Percentiles rank a stretch among this genome's conserved stretches.
Evolutionary conservation across 2,113 vertebrate genomes (phyloP).

Genomic region (Serinus canaria): DNA sequence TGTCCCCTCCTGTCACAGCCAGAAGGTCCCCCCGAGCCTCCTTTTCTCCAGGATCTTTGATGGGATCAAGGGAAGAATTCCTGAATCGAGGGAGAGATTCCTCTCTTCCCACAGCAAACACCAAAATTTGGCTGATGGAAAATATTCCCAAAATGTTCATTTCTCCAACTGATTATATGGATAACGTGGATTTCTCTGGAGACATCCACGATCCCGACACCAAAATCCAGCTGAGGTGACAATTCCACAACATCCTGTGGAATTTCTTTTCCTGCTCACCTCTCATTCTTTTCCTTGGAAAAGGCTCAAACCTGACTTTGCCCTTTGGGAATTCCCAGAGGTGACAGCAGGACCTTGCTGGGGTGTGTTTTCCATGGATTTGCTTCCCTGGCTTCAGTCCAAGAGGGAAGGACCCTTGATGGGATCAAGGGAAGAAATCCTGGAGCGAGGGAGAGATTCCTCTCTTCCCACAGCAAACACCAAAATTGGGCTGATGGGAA

Average conservation of each 20-base stretch:
- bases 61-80: neutral
- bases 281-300: neutral
- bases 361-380: neutral
- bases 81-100: neutral
- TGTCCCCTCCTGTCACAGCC: neutral
- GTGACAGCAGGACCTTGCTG: neutral
- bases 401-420: neutral
- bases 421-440: neutral
- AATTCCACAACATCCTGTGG: neutral
- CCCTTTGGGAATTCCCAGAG: neutral
- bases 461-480: neutral
- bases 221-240: neutral
- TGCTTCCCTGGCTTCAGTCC: neutral
- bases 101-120: neutral
- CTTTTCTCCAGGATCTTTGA: neutral
- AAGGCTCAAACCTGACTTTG: neutral
- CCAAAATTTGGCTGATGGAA: fast-evolving
- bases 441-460: too few species aligned
- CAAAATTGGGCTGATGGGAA: fast-evolving
- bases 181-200: neutral
- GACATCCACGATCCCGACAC: fast-evolving
- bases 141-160: neutral
- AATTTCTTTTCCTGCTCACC: neutral
- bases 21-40: neutral
- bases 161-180: neutral